These are phyloP conservation scores for Chrysotoxum bicinctum DNA, from an alignment of 2,888 invertebrate genomes.

Conservation along the genomic window DNA sequence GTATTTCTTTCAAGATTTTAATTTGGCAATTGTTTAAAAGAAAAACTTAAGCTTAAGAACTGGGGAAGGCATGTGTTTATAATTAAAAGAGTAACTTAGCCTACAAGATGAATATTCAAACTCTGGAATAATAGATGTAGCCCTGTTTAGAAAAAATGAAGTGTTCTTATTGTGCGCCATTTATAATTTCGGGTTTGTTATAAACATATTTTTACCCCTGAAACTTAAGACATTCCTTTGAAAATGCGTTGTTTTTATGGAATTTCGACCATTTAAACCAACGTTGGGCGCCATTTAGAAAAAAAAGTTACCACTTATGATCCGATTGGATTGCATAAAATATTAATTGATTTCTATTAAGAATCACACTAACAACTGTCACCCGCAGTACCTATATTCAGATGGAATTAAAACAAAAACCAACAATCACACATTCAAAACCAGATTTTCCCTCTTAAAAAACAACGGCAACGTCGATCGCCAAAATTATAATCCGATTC, in stretches of 20 bases:
- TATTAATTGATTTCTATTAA: neutral
- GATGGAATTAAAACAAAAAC: neutral
- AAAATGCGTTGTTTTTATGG: too few relatives aligned
- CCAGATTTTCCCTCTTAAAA: conserved; percentile 36
- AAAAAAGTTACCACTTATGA: neutral
- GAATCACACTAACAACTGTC: neutral
- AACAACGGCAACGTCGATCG: conserved; percentile 2
- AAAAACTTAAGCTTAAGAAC: too few relatives aligned
- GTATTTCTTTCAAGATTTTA: neutral
- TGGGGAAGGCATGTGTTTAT: too few relatives aligned
- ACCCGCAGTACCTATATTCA: neutral
- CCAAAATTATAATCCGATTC: conserved; percentile 20
- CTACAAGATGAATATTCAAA: too few relatives aligned
- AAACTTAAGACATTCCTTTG: too few relatives aligned
- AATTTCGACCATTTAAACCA: neutral
- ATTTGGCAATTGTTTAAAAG: too few relatives aligned
- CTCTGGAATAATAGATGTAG: too few relatives aligned
- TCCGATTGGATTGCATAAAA: neutral
- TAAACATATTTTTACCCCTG: too few relatives aligned
- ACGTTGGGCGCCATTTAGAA: neutral
- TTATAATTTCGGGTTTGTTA: too few relatives aligned
- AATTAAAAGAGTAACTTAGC: too few relatives aligned
- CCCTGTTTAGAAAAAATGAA: too few relatives aligned
- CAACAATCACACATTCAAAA: neutral
- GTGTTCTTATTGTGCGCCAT: too few relatives aligned